Conservation (phyloP, 2,797 vertebrate species). For the Podarcis siculus region DNA sequence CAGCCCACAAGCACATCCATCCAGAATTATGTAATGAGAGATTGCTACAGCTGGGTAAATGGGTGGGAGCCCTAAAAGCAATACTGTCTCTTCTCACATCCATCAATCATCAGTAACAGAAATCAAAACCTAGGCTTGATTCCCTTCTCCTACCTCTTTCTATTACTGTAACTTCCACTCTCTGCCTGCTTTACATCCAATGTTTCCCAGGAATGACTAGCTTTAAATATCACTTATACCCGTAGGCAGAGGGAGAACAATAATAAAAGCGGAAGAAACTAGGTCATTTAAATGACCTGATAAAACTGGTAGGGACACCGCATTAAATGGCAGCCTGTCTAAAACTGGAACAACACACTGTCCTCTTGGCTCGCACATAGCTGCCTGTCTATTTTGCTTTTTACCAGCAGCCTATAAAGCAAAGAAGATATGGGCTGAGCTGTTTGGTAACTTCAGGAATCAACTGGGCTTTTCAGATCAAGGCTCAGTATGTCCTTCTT, state of each 20-base stretch:
- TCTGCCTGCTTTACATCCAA: conserved; percentile 35
- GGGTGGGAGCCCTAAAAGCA: accelerated
- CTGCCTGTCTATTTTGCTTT: conserved; percentile 12
- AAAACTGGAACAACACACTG: conserved; percentile 52
- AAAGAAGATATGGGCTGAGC: conserved; percentile 19
- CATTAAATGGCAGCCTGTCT: conserved; percentile 36
- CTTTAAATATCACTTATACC: conserved; percentile 42
- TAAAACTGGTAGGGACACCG: conserved; percentile 49
- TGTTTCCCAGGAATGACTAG: conserved; percentile 33
- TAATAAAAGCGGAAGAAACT: conserved; percentile 42
- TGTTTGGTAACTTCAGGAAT: conserved; percentile 25
- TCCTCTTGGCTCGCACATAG: not conserved
- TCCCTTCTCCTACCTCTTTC: not conserved
- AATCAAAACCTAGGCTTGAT: not conserved
- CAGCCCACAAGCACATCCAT: not conserved
- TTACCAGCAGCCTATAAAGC: conserved; percentile 31
- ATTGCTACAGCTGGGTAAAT: not conserved
- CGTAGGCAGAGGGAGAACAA: conserved; percentile 21
- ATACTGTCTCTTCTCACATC: not conserved
- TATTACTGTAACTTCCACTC: conserved; percentile 13
- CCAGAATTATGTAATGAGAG: not conserved
- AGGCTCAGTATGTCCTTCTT: not conserved
- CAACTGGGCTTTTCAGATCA: not conserved
- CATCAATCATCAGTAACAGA: not conserved
- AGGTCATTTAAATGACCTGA: conserved; percentile 57